Conservation (phyloP, 2,888 invertebrate species). For the Leptopilina myrica region DNA sequence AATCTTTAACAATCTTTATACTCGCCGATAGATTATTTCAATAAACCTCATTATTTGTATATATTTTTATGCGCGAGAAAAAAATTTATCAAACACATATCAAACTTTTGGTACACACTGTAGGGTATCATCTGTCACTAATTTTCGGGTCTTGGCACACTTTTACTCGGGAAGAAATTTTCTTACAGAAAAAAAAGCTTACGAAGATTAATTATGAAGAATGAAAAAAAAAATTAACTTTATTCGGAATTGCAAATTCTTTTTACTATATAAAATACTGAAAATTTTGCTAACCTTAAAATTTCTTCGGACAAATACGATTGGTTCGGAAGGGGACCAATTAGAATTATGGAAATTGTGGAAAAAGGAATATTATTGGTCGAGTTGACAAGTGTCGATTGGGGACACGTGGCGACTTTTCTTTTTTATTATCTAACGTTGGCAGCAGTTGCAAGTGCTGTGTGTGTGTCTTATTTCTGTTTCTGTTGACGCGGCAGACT, state of each 20-base stretch:
- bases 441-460: background rate
- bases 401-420: conserved; percentile 25
- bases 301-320: background rate
- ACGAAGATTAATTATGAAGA: too few species aligned
- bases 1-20: background rate
- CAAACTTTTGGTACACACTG: background rate
- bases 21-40: conserved; percentile 3
- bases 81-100: background rate
- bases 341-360: background rate
- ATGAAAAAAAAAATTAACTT: background rate
- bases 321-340: background rate
- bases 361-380: background rate
- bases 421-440: background rate
- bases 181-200: too few species aligned
- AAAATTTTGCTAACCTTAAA: background rate
- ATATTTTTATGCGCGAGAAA: background rate
- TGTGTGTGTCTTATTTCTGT: conserved; percentile 1
- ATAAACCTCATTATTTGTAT: conserved; percentile 8
- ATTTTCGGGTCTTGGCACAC: conserved; percentile 19
- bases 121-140: background rate
- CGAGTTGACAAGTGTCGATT: background rate
- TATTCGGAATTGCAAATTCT: background rate
- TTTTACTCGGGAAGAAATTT: too few species aligned
- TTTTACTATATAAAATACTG: background rate
- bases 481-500: conserved; percentile 24